Percentiles rank a stretch among this genome's conserved stretches.
These are phyloP conservation scores for Myotis lucifugus DNA, from an alignment of 2,113 vertebrate genomes.

Conservation along the genomic window DNA sequence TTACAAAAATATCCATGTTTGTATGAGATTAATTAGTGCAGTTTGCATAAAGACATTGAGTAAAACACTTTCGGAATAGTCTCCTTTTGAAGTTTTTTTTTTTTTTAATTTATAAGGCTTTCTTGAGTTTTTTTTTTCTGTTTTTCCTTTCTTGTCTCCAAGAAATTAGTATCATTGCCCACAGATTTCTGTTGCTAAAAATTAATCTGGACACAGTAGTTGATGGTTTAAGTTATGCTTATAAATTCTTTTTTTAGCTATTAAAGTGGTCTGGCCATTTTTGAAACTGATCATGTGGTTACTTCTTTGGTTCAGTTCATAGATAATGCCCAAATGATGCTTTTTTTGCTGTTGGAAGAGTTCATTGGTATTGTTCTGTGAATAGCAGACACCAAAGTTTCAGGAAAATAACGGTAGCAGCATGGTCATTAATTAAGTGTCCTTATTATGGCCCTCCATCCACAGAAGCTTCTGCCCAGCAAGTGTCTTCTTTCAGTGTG, in stretches of 20 bases:
- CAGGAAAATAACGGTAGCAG: neutral
- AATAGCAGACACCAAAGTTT: neutral
- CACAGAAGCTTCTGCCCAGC: neutral
- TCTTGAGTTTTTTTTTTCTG: neutral
- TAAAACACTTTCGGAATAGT: conserved; percentile 57
- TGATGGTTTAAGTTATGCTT: neutral
- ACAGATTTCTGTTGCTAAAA: conserved; percentile 36
- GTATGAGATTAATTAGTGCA: conserved; percentile 81
- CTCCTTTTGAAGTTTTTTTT: conserved; percentile 58
- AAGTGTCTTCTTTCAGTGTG: neutral
- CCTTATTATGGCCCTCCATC: neutral
- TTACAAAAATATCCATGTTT: conserved; percentile 86
- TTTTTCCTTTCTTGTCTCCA: neutral
- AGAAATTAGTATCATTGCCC: conserved; percentile 53
- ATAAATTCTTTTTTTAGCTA: conserved; percentile 37
- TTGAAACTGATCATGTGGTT: neutral
- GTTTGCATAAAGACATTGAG: conserved; percentile 76
- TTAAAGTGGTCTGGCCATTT: conserved; percentile 4
- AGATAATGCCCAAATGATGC: neutral
- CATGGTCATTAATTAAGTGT: fast-evolving
- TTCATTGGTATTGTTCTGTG: neutral
- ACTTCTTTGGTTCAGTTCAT: conserved; percentile 7
- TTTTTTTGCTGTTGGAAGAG: neutral
- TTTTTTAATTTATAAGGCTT: conserved; percentile 18
- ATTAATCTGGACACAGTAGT: conserved; percentile 1